phyloP scores from a whole-genome alignment of 2,888 invertebrate species.

The Corbicula japonica region DNA sequence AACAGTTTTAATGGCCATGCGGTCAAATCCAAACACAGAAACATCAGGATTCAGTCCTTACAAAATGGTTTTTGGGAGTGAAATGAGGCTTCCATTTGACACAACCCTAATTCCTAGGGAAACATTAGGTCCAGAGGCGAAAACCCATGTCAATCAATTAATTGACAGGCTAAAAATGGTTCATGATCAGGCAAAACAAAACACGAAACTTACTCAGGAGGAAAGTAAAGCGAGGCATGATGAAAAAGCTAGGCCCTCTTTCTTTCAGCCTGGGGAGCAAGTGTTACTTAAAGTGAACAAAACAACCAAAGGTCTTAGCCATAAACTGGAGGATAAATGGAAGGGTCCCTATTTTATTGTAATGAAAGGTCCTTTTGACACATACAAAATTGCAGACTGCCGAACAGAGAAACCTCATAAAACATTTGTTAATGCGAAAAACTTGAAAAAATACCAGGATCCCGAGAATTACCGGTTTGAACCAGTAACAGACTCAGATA shows the following conservation, averaged over 20 bases:
- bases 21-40: constrained; percentile 37
- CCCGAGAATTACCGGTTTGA: background rate
- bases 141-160: constrained; percentile 20
- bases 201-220: constrained; percentile 18
- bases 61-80: constrained; percentile 35
- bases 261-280: constrained; percentile 5
- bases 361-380: constrained; percentile 10
- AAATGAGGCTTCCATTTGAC: constrained; percentile 31
- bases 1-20: constrained; percentile 45
- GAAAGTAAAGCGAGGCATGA: constrained; percentile 41
- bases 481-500: no score
- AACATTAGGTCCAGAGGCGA: background rate
- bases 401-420: background rate
- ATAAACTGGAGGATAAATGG: constrained; percentile 16
- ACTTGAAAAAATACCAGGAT: constrained; percentile 7
- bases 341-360: constrained; percentile 15
- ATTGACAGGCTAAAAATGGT: constrained; percentile 26
- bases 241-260: constrained; percentile 13
- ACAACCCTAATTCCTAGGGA: background rate
- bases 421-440: constrained; percentile 9
- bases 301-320: background rate
- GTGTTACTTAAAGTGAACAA: constrained; percentile 15
- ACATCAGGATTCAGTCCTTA: constrained; percentile 34
- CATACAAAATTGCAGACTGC: constrained; percentile 11
- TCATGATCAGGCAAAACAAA: constrained; percentile 27